A percentile compares a stretch with the other conserved stretches of the same genome.
Conservation (phyloP, 2,113 vertebrate genomes). For the Rhagologus leucostigma region DNA sequence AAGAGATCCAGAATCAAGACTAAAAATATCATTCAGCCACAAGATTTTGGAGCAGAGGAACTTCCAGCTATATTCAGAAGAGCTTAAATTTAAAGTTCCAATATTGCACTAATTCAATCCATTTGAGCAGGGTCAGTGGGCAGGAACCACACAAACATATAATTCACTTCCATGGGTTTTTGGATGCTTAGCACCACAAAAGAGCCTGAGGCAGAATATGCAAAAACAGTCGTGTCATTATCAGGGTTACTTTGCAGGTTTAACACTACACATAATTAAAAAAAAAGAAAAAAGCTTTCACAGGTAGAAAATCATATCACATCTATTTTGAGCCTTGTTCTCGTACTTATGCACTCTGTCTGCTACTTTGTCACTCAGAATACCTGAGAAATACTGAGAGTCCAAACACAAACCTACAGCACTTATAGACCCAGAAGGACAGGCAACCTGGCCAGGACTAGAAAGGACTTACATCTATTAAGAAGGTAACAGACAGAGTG, state of each 20-base stretch:
- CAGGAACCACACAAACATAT: not conserved
- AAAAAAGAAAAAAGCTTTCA: not conserved
- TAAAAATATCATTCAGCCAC: not conserved
- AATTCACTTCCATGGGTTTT: not conserved
- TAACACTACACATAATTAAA: not conserved
- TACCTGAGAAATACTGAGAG: no score
- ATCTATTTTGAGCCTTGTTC: not conserved
- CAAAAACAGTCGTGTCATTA: not conserved
- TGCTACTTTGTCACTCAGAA: not conserved
- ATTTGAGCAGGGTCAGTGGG: not conserved
- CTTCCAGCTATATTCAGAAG: not conserved
- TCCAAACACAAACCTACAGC: not conserved
- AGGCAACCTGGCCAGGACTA: not conserved
- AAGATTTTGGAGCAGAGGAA: not conserved
- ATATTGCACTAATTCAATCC: not conserved
- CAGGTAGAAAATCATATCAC: not conserved
- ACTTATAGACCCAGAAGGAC: not conserved
- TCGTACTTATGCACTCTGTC: not conserved
- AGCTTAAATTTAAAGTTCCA: not conserved
- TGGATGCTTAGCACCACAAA: not conserved
- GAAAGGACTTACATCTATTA: fast-evolving
- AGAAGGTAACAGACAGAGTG: not conserved
- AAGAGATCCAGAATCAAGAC: not conserved
- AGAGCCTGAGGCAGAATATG: not conserved
- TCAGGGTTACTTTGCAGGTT: not conserved